Percentiles rank a stretch among this genome's conserved stretches.
Conservation (phyloP, 2,888 invertebrate species). For the Agriopis leucophaearia region DNA sequence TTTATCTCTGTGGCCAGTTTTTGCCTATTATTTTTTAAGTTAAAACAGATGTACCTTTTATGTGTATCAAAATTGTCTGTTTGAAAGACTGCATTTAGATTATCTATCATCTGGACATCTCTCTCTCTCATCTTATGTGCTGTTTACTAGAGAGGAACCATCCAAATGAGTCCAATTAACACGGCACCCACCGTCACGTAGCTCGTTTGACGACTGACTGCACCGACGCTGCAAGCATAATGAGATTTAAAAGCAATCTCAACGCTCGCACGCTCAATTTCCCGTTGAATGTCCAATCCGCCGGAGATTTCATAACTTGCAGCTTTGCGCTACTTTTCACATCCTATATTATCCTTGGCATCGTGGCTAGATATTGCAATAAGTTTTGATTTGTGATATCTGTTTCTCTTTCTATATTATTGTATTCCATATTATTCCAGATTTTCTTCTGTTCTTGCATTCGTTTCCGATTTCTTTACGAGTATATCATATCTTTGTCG, state of each 20-base stretch:
- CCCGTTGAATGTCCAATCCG: constrained; percentile 68
- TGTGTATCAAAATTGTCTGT: too few species aligned
- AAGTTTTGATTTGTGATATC: constrained; percentile 5
- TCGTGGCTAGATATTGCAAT: constrained; percentile 21
- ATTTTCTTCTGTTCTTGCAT: not conserved
- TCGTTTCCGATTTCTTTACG: too few species aligned
- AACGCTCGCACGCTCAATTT: constrained; percentile 74
- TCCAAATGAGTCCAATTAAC: constrained; percentile 55
- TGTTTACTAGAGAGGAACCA: constrained; percentile 19
- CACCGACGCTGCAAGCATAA: constrained; percentile 63
- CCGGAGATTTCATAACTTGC: constrained; percentile 48
- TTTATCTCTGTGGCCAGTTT: not conserved
- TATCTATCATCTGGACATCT: not conserved
- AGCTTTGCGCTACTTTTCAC: constrained; percentile 36
- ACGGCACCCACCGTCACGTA: constrained; percentile 47
- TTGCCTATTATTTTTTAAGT: not conserved
- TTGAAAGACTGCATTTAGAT: not conserved
- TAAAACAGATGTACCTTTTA: not conserved
- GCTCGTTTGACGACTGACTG: constrained; percentile 52
- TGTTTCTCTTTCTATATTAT: not conserved
- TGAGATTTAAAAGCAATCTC: constrained; percentile 83
- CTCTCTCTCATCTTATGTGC: not conserved
- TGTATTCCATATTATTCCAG: too few species aligned
- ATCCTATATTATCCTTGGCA: constrained; percentile 10
- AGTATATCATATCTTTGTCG: too few species aligned